phyloP scores from a whole-genome alignment of 2,113 vertebrate species.

The Pyxicephalus adspersus region DNA sequence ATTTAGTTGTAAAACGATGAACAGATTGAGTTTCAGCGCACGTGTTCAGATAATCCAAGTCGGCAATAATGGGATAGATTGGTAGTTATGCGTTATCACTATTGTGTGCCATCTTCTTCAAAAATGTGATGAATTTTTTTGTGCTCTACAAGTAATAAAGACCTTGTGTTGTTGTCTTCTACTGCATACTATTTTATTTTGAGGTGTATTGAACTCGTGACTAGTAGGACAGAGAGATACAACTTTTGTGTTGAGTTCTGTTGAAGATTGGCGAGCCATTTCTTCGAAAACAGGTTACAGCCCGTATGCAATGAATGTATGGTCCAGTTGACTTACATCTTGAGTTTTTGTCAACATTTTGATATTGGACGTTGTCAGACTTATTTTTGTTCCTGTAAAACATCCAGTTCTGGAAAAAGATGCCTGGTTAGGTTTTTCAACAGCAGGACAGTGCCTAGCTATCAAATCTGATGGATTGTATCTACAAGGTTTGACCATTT shows the following conservation, averaged over 20 bases:
- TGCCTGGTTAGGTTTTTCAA: not conserved
- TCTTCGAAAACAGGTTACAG: not conserved
- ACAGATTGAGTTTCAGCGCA: not conserved
- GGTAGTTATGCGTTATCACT: not conserved
- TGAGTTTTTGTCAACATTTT: not conserved
- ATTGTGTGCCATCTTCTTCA: constrained; percentile 5
- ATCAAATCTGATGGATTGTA: not conserved
- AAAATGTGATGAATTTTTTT: not conserved
- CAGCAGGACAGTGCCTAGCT: not conserved
- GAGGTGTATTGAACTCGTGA: not conserved
- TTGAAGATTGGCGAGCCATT: not conserved
- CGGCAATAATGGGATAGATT: not conserved
- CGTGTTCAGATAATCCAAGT: constrained; percentile 9
- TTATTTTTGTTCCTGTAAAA: too few relatives aligned
- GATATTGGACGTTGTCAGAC: too few relatives aligned
- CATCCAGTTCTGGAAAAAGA: too few relatives aligned
- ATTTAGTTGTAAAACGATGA: constrained; percentile 20
- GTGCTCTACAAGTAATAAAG: constrained; percentile 2
- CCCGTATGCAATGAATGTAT: not conserved
- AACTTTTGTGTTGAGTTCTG: not conserved
- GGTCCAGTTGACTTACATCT: not conserved
- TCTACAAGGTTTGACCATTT: not conserved
- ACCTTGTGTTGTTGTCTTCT: not conserved
- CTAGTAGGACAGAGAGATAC: not conserved
- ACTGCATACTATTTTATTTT: not conserved